Percentiles rank a stretch among this genome's conserved stretches.
phyloP scores from a whole-genome alignment of 1,140 invertebrate species.

The Macrotrachela quadricornifera region DNA sequence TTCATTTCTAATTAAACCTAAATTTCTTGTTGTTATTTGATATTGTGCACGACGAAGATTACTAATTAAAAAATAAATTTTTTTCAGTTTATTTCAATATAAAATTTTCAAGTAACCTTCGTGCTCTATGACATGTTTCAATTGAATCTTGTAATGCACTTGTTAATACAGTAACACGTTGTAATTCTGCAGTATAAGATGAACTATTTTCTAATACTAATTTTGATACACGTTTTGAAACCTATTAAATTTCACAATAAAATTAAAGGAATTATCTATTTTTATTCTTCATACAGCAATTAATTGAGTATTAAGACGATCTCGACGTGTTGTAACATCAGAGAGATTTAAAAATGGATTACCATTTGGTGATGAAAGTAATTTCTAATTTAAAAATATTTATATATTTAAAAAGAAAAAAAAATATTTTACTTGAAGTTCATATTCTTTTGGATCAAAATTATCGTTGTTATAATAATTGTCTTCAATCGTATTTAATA shows the following conservation, averaged over 20 bases:
- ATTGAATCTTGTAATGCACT: not conserved
- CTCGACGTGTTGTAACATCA: not conserved
- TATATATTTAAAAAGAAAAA: not conserved
- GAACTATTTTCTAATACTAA: slow-evolving; percentile 1
- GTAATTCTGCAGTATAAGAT: not conserved
- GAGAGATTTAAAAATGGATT: not conserved
- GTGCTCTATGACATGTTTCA: not conserved
- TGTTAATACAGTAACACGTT: slow-evolving; percentile 3
- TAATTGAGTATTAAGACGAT: not conserved
- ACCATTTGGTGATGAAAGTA: not conserved
- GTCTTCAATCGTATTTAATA: no score
- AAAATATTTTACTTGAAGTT: not conserved
- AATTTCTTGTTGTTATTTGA: not conserved
- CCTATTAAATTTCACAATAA: not conserved
- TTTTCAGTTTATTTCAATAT: not conserved
- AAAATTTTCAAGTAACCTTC: not conserved
- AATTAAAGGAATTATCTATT: not conserved
- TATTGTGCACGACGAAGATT: not conserved
- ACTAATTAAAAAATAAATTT: not conserved
- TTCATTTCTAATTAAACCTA: not conserved
- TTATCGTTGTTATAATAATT: no score
- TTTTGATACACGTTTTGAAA: no score
- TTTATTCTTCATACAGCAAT: not conserved
- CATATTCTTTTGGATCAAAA: not conserved
- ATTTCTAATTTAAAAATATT: not conserved